Evolutionary conservation across 2,888 invertebrate species (phyloP).

Genomic region (Elegia similella): DNA sequence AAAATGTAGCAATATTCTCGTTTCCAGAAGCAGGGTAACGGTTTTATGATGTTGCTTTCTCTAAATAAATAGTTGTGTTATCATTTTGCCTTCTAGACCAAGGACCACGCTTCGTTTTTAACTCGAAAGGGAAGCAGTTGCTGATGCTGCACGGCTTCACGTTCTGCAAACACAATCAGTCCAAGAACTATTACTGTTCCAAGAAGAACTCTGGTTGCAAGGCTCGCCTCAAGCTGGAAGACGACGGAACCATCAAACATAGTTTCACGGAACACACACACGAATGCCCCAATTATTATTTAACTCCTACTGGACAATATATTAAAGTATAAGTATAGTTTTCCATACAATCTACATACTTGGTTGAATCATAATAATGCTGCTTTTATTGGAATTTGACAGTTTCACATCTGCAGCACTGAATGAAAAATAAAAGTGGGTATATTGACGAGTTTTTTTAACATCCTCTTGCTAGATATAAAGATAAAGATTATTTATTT

Average conservation of each 20-base stretch:
- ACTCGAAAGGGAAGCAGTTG: conserved; percentile 17
- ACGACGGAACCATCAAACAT: conserved; percentile 23
- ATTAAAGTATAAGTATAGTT: conserved; percentile 1
- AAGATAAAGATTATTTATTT: no score
- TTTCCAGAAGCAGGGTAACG: no score
- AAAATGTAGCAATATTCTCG: no score
- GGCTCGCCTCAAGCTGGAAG: conserved; percentile 29
- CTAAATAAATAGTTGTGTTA: no score
- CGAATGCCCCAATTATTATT: conserved; percentile 18
- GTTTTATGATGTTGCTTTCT: no score
- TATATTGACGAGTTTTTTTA: no score
- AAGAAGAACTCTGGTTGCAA: conserved; percentile 32
- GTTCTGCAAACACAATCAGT: conserved; percentile 29
- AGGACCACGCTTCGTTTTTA: conserved; percentile 14
- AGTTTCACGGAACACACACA: conserved; percentile 15
- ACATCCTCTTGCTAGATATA: no score
- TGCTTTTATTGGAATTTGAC: no score
- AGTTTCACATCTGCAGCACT: no score
- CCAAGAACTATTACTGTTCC: conserved; percentile 33
- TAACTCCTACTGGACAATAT: conserved; percentile 16
- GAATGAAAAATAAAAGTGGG: no score
- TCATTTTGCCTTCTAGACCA: not conserved
- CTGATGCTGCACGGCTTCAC: conserved; percentile 36
- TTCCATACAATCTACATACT: no score
- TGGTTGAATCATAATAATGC: no score